Evolutionary conservation across 2,888 invertebrate species (phyloP), one percentile per base, ranked within the genome.

Genomic region (Euplagia quadripunctaria): DNA sequence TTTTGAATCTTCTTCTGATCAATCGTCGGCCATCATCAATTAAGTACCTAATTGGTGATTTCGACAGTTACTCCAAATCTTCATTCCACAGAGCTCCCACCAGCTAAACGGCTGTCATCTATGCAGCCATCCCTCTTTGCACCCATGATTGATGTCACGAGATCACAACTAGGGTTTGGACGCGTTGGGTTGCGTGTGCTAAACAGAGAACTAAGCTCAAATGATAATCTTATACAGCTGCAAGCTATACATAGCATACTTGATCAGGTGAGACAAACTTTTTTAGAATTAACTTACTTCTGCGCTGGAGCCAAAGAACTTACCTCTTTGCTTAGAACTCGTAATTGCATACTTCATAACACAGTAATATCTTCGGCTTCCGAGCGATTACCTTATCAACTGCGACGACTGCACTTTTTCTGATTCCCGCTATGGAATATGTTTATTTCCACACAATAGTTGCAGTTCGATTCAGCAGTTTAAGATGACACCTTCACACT

Each of bases 101-200:
- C 91, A 72, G 88, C 92, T 0, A 86, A 88, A 74, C 84, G 93
- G 5, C 73, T 93, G 63, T 91, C 91, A 14, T 94, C 95, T 0
- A 92, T 93, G 92, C 95, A 94, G 77, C 96, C 96, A 0, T 93
- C 93, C 0, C 81, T 94, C 0, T 93, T 87, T 82, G 91, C 91
- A 0, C 94, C 94, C 0, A 89, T 89, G 52, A 92, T 94, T 7
- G 95, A 96, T 78, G 83, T 94, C 65, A 93, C 92, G 0, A 85
- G 92, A 1, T 89, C 94, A 0, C 80, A 85, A 0, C 76, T 94
- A 1, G 96, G 95, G 66, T 95, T 93, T 78, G 95, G 91, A 0
- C 86, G 93, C 8, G 75, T 90, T 0, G 96, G 96, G 0, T 90
- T 96, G 8, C 82, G 90, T 31, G 68, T 93, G 0, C 77, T 96